Base-by-base conservation (phyloP, 2,888 invertebrate genomes). In the Tribolium freemani region DNA sequence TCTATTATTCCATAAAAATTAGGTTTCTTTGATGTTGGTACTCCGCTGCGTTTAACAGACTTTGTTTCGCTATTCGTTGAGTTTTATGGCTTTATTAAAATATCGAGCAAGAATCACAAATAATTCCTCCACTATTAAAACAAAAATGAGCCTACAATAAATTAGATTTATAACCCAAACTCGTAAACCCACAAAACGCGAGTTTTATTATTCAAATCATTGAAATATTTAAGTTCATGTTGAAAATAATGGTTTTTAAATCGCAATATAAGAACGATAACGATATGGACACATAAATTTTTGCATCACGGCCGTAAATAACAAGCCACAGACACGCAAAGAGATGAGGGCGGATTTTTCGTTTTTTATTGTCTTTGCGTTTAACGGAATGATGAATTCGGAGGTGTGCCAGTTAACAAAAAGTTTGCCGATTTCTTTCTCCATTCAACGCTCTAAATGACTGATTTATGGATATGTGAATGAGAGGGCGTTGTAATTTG, bases 241-340 rank as follows among this genome's bases (percentile, higher is more conserved):
- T 16, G 50, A 51, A 63, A 63, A 61, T 61, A 51, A 64, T 64
- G 64, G 31, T 64, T 64, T 64, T 53, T 64, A 64, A 64, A 64
- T 51, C 64, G 64, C 64, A 53, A 64, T 53, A 64, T 51, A 61
- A 21, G 30, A 30, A 58, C 48, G 61, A 61, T 61, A 64, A 53
- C 64, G 51, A 51, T 51, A 64, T 64, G 64, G 64, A 64, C 64
- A 64, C 9, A 64, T 64, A 64, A 63, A 63, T 21, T 64, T 64
- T 64, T 51, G 64, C 64, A 44, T 64, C 51, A 16, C 16, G 64
- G 30, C 20, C 44, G 44, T 53, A 53, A 53, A 64, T 64, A 63
- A 53, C 53, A 53, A 44, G 53, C 64, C n/a, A 53, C 30, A 64
- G 20, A 53, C 64, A 51, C 64, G 51, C 64, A 20, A 50, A 38